Evolutionary conservation across 2,888 invertebrate genomes (phyloP).

Genomic region (Trichogramma dendrolimi): DNA sequence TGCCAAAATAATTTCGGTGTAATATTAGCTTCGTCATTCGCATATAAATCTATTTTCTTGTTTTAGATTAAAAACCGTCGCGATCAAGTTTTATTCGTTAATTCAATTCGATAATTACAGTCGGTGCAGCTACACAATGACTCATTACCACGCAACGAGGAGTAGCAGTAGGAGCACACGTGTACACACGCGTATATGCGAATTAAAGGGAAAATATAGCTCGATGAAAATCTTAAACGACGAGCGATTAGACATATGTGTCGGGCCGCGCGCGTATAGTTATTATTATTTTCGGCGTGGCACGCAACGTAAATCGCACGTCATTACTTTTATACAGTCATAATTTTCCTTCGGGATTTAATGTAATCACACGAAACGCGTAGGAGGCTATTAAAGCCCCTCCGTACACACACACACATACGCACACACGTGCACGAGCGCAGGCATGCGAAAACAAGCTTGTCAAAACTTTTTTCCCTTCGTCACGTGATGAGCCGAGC

Average conservation of each 20-base stretch:
- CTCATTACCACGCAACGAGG: too few relatives aligned
- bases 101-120: too few relatives aligned
- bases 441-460: not conserved
- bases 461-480: slow-evolving; percentile 9
- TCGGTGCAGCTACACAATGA: too few relatives aligned
- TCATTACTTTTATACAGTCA: slow-evolving; percentile 19
- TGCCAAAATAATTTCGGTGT: too few relatives aligned
- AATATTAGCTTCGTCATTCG: too few relatives aligned
- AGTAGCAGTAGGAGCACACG: too few relatives aligned
- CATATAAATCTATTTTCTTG: too few relatives aligned
- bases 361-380: slow-evolving; percentile 21
- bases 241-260: slow-evolving; percentile 15
- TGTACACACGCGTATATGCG: too few relatives aligned
- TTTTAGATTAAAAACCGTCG: too few relatives aligned
- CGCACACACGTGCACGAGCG: not conserved
- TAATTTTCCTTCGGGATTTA: slow-evolving; percentile 26
- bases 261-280: not conserved
- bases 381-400: slow-evolving; percentile 6
- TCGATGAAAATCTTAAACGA: slow-evolving; percentile 29
- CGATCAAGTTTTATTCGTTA: too few relatives aligned
- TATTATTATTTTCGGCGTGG: slow-evolving; percentile 15
- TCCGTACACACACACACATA: not conserved
- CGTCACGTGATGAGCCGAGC: not conserved
- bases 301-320: slow-evolving; percentile 20
- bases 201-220: not conserved